Base-by-base conservation (phyloP, 2,888 invertebrate species). In the Synergus laeviventris region DNA sequence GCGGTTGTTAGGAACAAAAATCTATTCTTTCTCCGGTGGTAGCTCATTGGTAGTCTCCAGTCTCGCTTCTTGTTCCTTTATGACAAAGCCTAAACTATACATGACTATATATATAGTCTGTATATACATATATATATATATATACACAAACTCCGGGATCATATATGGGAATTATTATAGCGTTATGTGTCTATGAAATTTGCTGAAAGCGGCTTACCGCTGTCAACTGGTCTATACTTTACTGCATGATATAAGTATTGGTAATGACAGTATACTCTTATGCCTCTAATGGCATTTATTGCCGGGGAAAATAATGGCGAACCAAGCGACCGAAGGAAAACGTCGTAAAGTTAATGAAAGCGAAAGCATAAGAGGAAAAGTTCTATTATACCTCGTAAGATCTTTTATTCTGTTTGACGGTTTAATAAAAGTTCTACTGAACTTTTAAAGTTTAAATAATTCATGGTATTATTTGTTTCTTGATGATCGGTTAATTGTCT, bases 1-100 rank as follows among this genome's bases (percentile, higher is more conserved):
- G 78, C 77, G 77, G 81, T 77, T 75, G 78, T 79, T 79, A 77
- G 76, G 73, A 76, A 78, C 31, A 70, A 49, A 70, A 70, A 49
- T 49, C 42, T 70, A 49, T 45, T n/a, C 49, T 39, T 70, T 70
- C n/a, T 9, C 2, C 31, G 7, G 8, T 66, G 42, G 24, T 45
- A 66, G 42, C 42, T 45, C 18, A 39, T n/a, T 56, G 18, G 56
- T n/a, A 56, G 56, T 8, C 39, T 42, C 42, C 4, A 45, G 66
- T 45, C 24, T 39, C 66, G 24, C 64, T 64, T 21, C 64, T 38
- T 62, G 38, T 38, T 62, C 62, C 8, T 64, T 21, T 42, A 21
- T 66, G 21, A 14, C n/a, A 62, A 14, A 42, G 12, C 14, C 11
- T 42, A 42, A 12, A 42, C 14, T 42, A 3, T 11, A 42, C 12